Base-by-base conservation (phyloP, 2,113 vertebrate species). In the Mobula birostris region DNA sequence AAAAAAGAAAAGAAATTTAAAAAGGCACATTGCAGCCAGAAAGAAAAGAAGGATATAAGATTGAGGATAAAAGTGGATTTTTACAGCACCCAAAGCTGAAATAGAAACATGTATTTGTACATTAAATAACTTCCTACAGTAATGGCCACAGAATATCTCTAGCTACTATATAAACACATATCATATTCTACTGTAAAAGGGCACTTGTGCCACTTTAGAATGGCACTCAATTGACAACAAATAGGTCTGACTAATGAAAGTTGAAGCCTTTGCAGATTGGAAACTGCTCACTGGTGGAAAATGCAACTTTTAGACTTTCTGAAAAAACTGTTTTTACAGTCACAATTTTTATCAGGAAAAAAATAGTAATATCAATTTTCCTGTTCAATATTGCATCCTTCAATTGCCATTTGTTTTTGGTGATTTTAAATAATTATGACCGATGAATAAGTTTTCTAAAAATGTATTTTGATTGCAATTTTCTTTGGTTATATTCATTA, bases 401-500 rank as follows among this genome's bases (percentile, higher is more conserved):
- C 21, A 72, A 6, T 82, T 82, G 12, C 15, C 80, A 48, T 48
- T 5, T 82, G 19, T 56, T 82, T 82, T 80, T 82, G 21, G 78
- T 36, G 78, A 80, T 79, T 36, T 14, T 14, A 77, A 19, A 77
- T 29, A 77, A 36, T 36, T 36, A 36, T 36, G 36, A 21, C 82
- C 24, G 40, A 58, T 9, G 56, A 83, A 56, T 2, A 24, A 58
- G 48, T 48, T 58, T 48, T 83, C 24, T 8, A 83, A 83, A 83
- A 27, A 56, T 29, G 9, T 63, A 63, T 83, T 56, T 56, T 21
- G 21, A 24, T 24, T 56, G 40, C 80, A 63, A 63, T 63, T n/a
- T n/a, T 87, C 32, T n/a, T 87, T 87, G 27, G 83, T 63, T 63
- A 87, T 1, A 87, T 63, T 87, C 58, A 87, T 87, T n/a, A 87